phyloP scores from a whole-genome alignment of 53 echinoderm and acorn worm species.

The Stichopus horrens region DNA sequence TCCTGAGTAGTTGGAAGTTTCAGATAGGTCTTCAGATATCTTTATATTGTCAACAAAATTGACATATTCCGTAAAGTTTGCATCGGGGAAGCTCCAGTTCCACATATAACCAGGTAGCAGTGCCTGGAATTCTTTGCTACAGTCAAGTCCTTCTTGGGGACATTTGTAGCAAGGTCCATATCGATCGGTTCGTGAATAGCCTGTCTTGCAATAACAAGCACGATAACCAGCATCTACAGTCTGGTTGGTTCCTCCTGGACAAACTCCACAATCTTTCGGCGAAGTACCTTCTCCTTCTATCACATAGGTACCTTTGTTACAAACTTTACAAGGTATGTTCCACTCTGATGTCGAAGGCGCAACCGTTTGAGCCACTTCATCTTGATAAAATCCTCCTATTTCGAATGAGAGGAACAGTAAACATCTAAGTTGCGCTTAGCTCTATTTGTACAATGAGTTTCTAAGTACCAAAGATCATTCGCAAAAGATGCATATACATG shows the following conservation, averaged over 20 bases:
- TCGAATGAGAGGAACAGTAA: too few species aligned
- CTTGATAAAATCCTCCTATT: conserved; percentile 25
- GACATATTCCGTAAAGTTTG: background rate
- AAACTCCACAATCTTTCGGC: background rate
- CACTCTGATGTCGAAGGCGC: background rate
- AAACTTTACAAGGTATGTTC: background rate
- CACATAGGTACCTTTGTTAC: conserved; percentile 16
- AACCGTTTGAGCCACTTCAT: background rate
- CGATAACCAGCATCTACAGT: background rate
- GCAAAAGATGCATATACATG: too few species aligned
- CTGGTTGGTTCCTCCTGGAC: conserved; percentile 14
- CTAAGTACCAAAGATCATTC: too few species aligned
- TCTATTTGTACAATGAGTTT: too few species aligned
- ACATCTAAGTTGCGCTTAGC: too few species aligned
- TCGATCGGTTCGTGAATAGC: background rate
- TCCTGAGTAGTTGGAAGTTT: background rate
- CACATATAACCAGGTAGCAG: conserved; percentile 8
- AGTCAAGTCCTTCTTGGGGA: background rate
- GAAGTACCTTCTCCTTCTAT: background rate
- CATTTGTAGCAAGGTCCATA: background rate
- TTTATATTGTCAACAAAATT: background rate
- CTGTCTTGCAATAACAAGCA: background rate
- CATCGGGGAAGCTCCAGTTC: background rate
- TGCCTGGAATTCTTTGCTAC: background rate
- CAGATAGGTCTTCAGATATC: background rate